These are phyloP conservation scores for Drosophila pseudoananassae DNA, from an alignment of 1,140 invertebrate genomes.

Conservation along the genomic window DNA sequence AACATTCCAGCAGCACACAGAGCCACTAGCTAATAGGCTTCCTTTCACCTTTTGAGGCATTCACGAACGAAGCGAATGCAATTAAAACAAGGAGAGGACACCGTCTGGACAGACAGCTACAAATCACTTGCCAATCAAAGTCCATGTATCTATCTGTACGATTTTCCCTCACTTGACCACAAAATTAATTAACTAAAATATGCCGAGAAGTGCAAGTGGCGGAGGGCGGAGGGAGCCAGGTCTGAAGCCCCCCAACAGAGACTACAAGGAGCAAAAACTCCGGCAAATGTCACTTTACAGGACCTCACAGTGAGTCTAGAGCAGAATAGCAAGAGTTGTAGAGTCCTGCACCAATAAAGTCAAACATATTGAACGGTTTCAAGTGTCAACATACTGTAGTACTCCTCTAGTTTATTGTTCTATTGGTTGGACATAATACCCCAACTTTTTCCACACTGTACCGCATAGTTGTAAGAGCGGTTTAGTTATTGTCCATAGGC, in stretches of 20 bases:
- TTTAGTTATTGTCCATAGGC: slow-evolving; percentile 71
- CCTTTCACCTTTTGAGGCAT: slow-evolving; percentile 28
- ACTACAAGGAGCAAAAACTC: slow-evolving; percentile 45
- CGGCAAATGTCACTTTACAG: slow-evolving; percentile 64
- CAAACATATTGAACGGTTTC: too few relatives aligned
- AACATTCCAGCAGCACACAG: slow-evolving; percentile 24
- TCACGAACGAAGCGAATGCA: slow-evolving; percentile 22
- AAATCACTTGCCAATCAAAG: slow-evolving; percentile 67
- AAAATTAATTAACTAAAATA: slow-evolving; percentile 82
- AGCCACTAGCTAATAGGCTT: slow-evolving; percentile 24
- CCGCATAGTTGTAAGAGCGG: slow-evolving; percentile 28
- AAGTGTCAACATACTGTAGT: too few relatives aligned
- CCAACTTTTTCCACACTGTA: slow-evolving; percentile 16
- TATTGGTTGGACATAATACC: too few relatives aligned
- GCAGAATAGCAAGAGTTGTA: too few relatives aligned
- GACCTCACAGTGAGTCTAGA: slow-evolving; percentile 1
- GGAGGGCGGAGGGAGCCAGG: slow-evolving; percentile 25
- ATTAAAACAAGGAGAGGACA: slow-evolving; percentile 30
- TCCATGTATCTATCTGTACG: slow-evolving; percentile 29
- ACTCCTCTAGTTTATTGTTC: too few relatives aligned
- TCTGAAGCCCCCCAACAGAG: slow-evolving; percentile 58
- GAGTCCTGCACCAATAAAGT: too few relatives aligned
- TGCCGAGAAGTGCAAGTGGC: slow-evolving; percentile 9
- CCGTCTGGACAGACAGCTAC: slow-evolving; percentile 21
- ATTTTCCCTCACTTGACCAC: slow-evolving; percentile 66